A percentile compares a stretch with the other conserved stretches of the same genome.
Conservation (phyloP, 2,113 vertebrate species). For the Apistogramma diplotaenia region DNA sequence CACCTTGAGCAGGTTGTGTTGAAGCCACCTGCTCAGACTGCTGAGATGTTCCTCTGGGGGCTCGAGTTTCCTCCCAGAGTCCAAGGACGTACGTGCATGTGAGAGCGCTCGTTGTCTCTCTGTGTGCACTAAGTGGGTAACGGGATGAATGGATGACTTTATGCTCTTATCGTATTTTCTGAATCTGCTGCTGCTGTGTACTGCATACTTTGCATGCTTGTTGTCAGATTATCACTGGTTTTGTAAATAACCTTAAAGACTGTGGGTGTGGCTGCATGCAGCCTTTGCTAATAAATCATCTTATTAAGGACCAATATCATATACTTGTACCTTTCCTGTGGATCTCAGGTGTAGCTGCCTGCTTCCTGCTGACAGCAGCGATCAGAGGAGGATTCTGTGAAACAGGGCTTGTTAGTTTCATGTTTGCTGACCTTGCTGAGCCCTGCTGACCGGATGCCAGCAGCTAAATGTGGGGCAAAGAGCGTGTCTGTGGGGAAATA, state of each 20-base stretch:
- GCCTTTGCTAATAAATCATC: too few species aligned
- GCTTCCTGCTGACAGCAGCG: conserved; percentile 90
- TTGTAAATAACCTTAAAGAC: background rate
- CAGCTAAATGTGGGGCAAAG: background rate
- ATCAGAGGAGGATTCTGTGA: conserved; percentile 85
- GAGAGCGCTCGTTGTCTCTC: background rate
- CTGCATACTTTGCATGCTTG: background rate
- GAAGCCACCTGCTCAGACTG: too few species aligned
- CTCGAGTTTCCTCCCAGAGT: background rate
- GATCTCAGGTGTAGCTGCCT: conserved; percentile 89
- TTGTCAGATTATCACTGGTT: background rate
- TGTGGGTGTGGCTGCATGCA: too few species aligned
- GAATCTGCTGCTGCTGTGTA: background rate
- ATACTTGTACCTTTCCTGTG: background rate
- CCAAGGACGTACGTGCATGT: background rate
- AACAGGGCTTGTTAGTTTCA: conserved; percentile 85
- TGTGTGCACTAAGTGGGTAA: background rate
- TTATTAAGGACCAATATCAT: too few species aligned
- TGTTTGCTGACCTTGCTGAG: conserved; percentile 86
- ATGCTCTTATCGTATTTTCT: background rate
- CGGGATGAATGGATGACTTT: background rate
- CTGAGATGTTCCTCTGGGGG: background rate
- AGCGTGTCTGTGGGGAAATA: background rate
- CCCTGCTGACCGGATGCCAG: conserved; percentile 40
- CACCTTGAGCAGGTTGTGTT: too few species aligned